Percentiles rank a stretch among this genome's conserved stretches.
phyloP scores from a whole-genome alignment of 2,888 invertebrate genomes.

The Candidula unifasciata region DNA sequence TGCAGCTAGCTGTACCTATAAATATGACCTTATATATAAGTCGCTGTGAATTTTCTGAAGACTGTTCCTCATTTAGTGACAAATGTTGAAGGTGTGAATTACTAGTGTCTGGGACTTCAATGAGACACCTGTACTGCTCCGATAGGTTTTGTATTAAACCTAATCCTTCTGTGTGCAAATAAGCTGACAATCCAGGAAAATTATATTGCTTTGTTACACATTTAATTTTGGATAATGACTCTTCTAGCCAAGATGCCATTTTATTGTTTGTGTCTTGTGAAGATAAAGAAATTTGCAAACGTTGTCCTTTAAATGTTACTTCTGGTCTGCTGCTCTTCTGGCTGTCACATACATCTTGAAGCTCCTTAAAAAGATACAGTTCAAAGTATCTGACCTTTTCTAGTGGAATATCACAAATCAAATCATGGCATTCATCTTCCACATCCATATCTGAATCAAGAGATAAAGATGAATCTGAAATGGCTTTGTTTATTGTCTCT shows the following conservation, averaged over 20 bases:
- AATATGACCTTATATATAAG: slow-evolving; percentile 7
- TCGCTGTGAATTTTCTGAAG: not conserved
- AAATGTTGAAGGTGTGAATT: not conserved
- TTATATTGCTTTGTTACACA: not conserved
- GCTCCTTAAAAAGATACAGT: not conserved
- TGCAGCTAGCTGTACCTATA: not conserved
- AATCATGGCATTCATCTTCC: not conserved
- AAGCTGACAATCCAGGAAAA: not conserved
- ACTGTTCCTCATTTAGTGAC: not conserved
- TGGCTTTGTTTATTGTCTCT: not conserved
- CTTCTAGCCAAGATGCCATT: not conserved
- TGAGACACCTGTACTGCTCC: slow-evolving; percentile 7
- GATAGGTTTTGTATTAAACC: not conserved
- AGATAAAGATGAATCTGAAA: not conserved
- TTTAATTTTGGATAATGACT: not conserved
- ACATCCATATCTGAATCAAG: not conserved
- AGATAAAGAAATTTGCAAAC: not conserved
- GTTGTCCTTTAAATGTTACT: not conserved
- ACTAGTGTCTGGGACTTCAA: not conserved
- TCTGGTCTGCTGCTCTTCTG: not conserved
- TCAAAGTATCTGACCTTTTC: not conserved
- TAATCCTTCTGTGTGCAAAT: not conserved
- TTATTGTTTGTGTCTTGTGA: not conserved
- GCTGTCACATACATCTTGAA: too few species aligned
- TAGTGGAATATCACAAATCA: not conserved